These are phyloP conservation scores for Ornithorhynchus anatinus DNA, from an alignment of 2,113 vertebrate species.

Conservation along the genomic window DNA sequence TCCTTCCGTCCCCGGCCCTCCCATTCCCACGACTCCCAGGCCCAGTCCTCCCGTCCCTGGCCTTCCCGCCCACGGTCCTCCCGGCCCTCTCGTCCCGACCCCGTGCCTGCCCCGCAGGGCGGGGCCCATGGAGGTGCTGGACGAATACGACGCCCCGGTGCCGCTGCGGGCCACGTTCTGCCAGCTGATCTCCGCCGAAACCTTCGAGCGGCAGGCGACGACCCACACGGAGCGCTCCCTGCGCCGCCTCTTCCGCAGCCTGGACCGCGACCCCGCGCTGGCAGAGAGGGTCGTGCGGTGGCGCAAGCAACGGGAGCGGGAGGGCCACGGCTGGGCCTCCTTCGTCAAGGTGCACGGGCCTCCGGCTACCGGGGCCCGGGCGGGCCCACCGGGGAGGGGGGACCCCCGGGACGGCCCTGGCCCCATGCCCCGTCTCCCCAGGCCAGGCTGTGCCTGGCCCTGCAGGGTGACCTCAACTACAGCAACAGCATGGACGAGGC, in stretches of 20 bases:
- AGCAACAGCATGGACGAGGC: slow-evolving; percentile 53
- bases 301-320: slow-evolving; percentile 53
- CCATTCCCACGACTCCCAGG: neutral
- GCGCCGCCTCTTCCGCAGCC: slow-evolving; percentile 33
- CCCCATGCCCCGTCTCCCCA: neutral
- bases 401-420: neutral
- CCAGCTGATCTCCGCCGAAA: slow-evolving; percentile 53
- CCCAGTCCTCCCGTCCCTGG: neutral
- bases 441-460: slow-evolving; percentile 57
- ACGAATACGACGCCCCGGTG: slow-evolving; percentile 51
- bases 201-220: slow-evolving; percentile 57
- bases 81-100: neutral
- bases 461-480: slow-evolving; percentile 65
- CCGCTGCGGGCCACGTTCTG: slow-evolving; percentile 58
- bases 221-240: slow-evolving; percentile 52
- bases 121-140: slow-evolving; percentile 58
- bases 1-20: neutral
- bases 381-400: fast-evolving
- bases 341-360: slow-evolving; percentile 48
- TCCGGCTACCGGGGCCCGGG: neutral
- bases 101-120: too few species aligned
- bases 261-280: slow-evolving; percentile 52
- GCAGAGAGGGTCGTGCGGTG: slow-evolving; percentile 45
- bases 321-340: slow-evolving; percentile 39
- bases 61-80: neutral